A percentile compares a stretch with the other conserved stretches of the same genome.
These are phyloP conservation scores for Drosophila orena DNA, from an alignment of 1,140 invertebrate species.

Conservation along the genomic window DNA sequence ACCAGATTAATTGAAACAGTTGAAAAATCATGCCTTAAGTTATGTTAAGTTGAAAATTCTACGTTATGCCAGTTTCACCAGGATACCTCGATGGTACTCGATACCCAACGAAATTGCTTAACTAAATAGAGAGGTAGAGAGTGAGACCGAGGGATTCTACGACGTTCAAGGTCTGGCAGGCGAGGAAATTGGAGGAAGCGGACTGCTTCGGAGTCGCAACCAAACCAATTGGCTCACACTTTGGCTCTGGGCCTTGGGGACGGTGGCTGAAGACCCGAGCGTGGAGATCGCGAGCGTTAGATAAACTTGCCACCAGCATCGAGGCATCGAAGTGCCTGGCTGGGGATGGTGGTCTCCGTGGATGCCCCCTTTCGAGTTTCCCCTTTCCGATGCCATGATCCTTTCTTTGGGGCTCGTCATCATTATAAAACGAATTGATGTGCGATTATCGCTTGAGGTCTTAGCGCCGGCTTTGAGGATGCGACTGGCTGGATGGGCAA, in stretches of 20 bases:
- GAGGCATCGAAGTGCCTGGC: constrained; percentile 12
- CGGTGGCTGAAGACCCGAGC: constrained; percentile 10
- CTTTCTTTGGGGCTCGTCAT: constrained; percentile 58
- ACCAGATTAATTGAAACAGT: too few relatives aligned
- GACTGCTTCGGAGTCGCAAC: constrained; percentile 23
- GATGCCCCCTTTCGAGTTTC: not conserved
- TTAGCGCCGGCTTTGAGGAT: constrained; percentile 68
- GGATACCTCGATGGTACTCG: not conserved
- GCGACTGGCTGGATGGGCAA: constrained; percentile 9
- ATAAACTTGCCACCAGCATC: constrained; percentile 78
- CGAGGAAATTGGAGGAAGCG: constrained; percentile 9
- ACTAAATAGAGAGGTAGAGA: constrained; percentile 32
- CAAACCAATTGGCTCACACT: constrained; percentile 79
- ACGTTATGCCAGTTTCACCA: not conserved
- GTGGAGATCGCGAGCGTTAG: constrained; percentile 73
- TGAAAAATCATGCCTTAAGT: too few relatives aligned
- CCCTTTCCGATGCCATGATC: not conserved
- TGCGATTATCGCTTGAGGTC: constrained; percentile 78
- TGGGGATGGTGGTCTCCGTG: constrained; percentile 8
- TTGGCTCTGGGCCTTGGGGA: constrained; percentile 52
- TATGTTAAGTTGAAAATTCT: not conserved
- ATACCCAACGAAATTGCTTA: not conserved
- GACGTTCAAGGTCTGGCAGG: constrained; percentile 64
- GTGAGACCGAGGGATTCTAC: constrained; percentile 46
- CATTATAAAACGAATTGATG: constrained; percentile 82